Conservation (phyloP, 2,888 invertebrate genomes). For the Thecocarcelia acutangulata region DNA sequence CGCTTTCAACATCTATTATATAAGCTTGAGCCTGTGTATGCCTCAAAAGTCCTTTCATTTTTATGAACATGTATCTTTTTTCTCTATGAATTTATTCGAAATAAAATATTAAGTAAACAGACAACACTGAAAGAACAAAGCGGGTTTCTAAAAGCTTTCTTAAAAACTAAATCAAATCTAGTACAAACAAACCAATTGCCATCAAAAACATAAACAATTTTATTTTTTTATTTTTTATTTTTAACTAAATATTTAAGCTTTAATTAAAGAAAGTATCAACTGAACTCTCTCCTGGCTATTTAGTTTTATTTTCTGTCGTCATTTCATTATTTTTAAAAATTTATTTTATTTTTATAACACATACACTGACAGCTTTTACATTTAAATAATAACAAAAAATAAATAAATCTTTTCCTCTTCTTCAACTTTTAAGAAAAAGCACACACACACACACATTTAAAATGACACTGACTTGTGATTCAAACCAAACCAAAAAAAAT, state of each 20-base stretch:
- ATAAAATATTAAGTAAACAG: neutral
- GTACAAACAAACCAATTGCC: neutral
- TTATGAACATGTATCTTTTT: neutral
- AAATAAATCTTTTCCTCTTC: slow-evolving; percentile 40
- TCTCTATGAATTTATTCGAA: neutral
- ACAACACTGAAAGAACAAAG: neutral
- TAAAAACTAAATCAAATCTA: slow-evolving; percentile 5
- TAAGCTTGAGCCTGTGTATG: no score
- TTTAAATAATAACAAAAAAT: neutral
- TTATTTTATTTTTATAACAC: slow-evolving; percentile 21
- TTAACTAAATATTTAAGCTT: no score
- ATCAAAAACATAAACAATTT: no score
- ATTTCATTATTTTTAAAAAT: slow-evolving; percentile 6
- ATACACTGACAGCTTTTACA: slow-evolving; percentile 30
- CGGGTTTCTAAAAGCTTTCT: neutral
- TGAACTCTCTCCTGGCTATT: neutral
- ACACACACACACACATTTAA: slow-evolving; percentile 18
- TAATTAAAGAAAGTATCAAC: neutral
- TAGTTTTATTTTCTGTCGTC: neutral
- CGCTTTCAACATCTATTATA: no score
- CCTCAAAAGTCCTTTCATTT: slow-evolving; percentile 28
- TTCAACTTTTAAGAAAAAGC: slow-evolving; percentile 62
- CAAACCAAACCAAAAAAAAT: slow-evolving; percentile 36
- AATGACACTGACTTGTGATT: slow-evolving; percentile 54
- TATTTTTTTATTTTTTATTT: neutral